Evolutionary conservation across 2,888 invertebrate species (phyloP), one percentile per base, ranked within the genome.

Genomic region (Nipponacmea schrenckii): DNA sequence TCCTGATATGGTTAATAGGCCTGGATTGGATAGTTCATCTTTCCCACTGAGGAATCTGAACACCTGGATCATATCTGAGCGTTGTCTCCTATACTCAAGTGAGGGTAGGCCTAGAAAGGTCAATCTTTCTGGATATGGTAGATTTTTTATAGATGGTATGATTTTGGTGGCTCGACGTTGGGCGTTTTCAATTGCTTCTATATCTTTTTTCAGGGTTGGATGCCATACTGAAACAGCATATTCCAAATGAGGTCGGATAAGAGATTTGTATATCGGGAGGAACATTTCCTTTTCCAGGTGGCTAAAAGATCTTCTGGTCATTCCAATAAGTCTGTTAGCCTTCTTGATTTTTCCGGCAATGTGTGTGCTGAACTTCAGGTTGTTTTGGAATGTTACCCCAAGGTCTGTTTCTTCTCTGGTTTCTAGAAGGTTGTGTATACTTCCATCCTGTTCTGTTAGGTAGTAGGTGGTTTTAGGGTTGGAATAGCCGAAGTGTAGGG

Each of bases 91-190:
- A 31, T 31, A 31, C 31, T 31, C 31, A 31, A 31, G 31, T 31
- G 31, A 4, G 31, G 31, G 31, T 31, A 31, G 31, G 31, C 31
- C 31, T 31, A 31, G 31, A 31, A 7, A 31, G 4, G 31, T 31
- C 31, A 31, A 68, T 68, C 31, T 31, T 20, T 69, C 69, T 39
- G 56, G 39, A 45, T 72, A 72, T 31, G 69, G 27, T 24, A 65
- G 17, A 17, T 72, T n/a, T 31, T n/a, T 50, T 7, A 69, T 17
- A 2, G 66, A 62, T 45, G 72, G 66, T 20, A 72, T 27, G 48
- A 68, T 44, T 46, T 70, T 70, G 26, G 73, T 67, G 15, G 73
- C 73, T 67, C 69, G 44, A n/a, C 74, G 31, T 56, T 72, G 64
- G 17, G 70, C 70, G 27, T 44, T 62, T 27, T 74, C 74, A 20